A percentile compares a stretch with the other conserved stretches of the same genome.
Conservation (phyloP, 2,888 invertebrate species). For the Pachliopta kotzebuea region DNA sequence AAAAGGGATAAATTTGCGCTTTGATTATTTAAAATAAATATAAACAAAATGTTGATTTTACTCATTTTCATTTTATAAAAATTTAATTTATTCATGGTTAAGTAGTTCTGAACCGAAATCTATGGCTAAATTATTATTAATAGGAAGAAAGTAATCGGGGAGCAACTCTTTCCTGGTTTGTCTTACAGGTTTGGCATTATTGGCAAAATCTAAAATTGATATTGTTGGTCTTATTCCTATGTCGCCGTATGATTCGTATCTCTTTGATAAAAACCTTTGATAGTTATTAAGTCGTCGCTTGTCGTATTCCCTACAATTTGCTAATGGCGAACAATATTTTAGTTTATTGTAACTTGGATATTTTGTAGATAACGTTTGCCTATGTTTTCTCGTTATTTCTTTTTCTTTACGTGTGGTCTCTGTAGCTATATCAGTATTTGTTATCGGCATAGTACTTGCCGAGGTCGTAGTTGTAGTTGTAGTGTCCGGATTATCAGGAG, state of each 20-base stretch:
- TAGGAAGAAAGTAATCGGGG: conserved; percentile 29
- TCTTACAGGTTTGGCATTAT: neutral
- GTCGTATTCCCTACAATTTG: conserved; percentile 8
- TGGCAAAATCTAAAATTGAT: conserved; percentile 6
- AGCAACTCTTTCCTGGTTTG: conserved; percentile 19
- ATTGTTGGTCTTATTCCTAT: conserved; percentile 4
- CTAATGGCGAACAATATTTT: conserved; percentile 12
- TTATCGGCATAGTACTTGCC: neutral
- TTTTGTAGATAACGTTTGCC: neutral
- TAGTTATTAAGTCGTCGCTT: neutral
- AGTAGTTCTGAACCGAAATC: conserved; percentile 21
- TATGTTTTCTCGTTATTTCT: neutral
- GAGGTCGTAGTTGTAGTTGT: conserved; percentile 4
- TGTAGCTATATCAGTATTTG: neutral
- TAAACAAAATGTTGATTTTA: neutral
- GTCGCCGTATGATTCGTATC: neutral
- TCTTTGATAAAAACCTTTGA: conserved; percentile 17
- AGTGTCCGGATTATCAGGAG: neutral
- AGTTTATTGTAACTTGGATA: conserved; percentile 3
- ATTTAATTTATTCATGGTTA: conserved; percentile 20
- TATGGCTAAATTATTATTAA: conserved; percentile 25
- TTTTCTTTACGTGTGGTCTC: neutral
- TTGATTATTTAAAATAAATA: neutral
- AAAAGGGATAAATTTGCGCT: neutral
- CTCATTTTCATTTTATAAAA: neutral